These are phyloP conservation scores for Eubucco bourcierii DNA, from an alignment of 2,113 vertebrate genomes.

Conservation along the genomic window DNA sequence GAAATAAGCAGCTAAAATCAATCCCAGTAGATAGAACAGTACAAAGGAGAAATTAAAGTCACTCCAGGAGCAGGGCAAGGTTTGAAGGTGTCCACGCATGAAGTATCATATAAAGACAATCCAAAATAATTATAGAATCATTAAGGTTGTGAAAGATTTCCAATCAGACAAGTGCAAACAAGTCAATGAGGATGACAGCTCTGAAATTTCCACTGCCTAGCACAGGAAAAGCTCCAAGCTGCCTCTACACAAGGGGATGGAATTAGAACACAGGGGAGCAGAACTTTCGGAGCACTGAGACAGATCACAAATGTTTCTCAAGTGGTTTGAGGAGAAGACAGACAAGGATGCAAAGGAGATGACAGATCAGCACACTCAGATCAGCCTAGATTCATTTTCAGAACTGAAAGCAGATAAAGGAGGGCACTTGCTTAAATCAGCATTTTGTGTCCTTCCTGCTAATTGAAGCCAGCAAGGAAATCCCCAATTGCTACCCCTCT, in stretches of 20 bases:
- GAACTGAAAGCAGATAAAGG: neutral
- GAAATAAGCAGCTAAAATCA: neutral
- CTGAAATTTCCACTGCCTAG: neutral
- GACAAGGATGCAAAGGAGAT: neutral
- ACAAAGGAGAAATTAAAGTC: neutral
- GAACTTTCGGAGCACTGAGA: neutral
- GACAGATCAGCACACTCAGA: neutral
- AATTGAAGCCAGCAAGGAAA: rapidly evolving
- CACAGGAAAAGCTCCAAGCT: neutral
- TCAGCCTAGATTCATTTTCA: neutral
- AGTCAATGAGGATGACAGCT: neutral
- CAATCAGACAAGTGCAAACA: neutral
- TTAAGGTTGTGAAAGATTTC: too few relatives aligned
- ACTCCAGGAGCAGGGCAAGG: neutral
- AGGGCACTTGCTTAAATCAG: neutral
- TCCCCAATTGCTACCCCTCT: neutral
- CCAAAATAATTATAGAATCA: neutral
- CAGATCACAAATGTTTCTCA: neutral
- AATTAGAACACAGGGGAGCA: neutral
- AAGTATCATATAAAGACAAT: neutral
- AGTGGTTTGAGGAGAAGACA: neutral
- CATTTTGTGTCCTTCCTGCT: neutral
- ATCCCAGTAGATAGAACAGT: neutral
- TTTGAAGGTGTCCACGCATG: neutral
- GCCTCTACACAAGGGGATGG: neutral